Evolutionary conservation across 2,113 vertebrate genomes (phyloP).

Genomic region (Catagonus wagneri): DNA sequence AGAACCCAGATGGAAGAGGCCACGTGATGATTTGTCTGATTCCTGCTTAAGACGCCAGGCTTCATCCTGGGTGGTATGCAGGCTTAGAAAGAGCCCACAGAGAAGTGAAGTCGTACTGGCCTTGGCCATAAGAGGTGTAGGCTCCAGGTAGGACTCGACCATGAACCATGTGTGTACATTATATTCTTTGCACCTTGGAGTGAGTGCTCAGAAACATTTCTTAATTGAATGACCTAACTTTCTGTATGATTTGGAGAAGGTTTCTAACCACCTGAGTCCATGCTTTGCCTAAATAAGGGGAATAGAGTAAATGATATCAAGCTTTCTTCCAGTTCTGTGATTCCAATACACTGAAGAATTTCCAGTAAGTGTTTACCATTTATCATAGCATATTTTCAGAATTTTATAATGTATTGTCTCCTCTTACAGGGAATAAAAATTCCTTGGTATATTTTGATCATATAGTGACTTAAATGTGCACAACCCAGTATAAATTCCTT

Average conservation of each 20-base stretch:
- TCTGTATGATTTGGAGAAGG: not conserved
- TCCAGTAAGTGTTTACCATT: not conserved
- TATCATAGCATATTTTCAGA: not conserved
- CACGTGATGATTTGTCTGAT: not conserved
- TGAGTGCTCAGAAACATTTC: not conserved
- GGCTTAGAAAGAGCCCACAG: not conserved
- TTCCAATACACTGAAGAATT: not conserved
- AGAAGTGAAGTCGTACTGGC: not conserved
- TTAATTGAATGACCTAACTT: not conserved
- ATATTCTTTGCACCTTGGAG: not conserved
- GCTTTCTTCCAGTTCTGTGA: not conserved
- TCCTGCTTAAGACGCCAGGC: not conserved
- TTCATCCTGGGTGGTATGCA: not conserved
- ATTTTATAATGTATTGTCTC: not conserved
- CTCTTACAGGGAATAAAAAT: not conserved
- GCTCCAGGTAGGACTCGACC: not conserved
- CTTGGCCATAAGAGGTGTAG: not conserved
- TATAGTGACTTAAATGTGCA: not conserved
- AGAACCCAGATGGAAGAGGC: not conserved
- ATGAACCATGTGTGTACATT: not conserved
- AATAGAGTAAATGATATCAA: not conserved
- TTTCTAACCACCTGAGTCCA: not conserved
- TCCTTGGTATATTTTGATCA: not conserved
- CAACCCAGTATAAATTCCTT: not conserved
- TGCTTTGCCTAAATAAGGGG: not conserved